A percentile compares a stretch with the other conserved stretches of the same genome.
phyloP scores from a whole-genome alignment of 2,888 invertebrate genomes.

The Lepidochitona cinerea region DNA sequence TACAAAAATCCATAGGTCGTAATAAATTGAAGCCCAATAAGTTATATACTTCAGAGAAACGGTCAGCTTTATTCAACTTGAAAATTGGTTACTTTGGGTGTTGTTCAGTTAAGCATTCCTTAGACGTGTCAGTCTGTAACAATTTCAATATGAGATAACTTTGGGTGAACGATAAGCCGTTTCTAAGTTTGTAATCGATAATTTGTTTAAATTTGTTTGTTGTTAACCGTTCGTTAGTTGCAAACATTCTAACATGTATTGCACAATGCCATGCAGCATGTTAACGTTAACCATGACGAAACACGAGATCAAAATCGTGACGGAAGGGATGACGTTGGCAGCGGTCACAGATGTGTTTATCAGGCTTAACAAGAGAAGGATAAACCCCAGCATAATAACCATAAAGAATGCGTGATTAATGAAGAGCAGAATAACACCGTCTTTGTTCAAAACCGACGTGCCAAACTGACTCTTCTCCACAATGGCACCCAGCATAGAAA shows the following conservation, averaged over 20 bases:
- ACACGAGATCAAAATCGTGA: slow-evolving; percentile 56
- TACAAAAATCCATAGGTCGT: no score
- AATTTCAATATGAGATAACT: no score
- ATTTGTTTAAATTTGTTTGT: no score
- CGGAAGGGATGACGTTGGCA: slow-evolving; percentile 38
- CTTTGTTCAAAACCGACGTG: slow-evolving; percentile 51
- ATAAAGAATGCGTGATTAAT: slow-evolving; percentile 67
- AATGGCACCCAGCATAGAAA: not conserved
- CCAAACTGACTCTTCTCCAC: slow-evolving; percentile 21
- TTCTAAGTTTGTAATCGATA: no score
- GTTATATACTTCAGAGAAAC: no score
- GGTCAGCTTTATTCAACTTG: no score
- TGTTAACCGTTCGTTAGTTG: no score
- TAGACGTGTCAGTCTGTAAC: no score
- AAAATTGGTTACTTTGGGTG: no score
- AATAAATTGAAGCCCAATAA: no score
- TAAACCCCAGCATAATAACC: slow-evolving; percentile 43
- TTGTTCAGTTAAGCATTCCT: no score
- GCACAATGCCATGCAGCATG: slow-evolving; percentile 50
- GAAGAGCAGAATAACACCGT: slow-evolving; percentile 60
- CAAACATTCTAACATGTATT: not conserved
- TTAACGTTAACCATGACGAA: slow-evolving; percentile 58
- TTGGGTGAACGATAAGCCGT: no score
- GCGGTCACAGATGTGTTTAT: slow-evolving; percentile 42
- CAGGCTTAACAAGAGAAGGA: slow-evolving; percentile 55